Base-by-base conservation (phyloP, 2,113 vertebrate species). In the Brachirus orientalis region DNA sequence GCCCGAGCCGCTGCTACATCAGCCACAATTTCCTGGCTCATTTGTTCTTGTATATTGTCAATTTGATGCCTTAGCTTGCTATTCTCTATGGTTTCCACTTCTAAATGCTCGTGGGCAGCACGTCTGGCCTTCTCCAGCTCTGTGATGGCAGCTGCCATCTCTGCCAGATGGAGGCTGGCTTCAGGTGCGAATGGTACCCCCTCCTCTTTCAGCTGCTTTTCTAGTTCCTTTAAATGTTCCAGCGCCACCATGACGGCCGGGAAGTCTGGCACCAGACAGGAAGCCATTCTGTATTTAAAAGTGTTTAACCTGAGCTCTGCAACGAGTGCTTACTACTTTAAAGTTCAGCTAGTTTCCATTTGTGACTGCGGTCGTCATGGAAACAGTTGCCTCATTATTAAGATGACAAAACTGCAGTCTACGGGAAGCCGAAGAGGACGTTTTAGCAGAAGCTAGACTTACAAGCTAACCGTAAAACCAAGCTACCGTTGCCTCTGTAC, bases 61-160 rank as follows among this genome's bases (percentile, higher is more conserved):
- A 93, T 18, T 12, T 77, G 83, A 48, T 91, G 92, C 35, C 90
- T 88, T 1, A 95, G 72, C 58, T 88, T 95, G 84, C 92, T 94
- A 43, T 86, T 93, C 79, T 96, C 93, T 76, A 95, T 95, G 11
- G 90, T 94, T 85, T 94, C 93, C 10, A 95, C 93, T 75, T 96
- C 93, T 19, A 95, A 83, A 12, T 78, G 84, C 51, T 96, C 93
- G 14, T 90, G 86, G 1, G 71, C 82, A 0, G 53, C 7, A 13
- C 90, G 94, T 79, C 90, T 79, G 35, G 91, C 88, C 59, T 82
- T 83, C 83, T 95, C 95, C 87, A 94, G 56, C 58, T 93, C 90
- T 47, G 90, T 92, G 79, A 95, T 75, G 35, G 93, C 91, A 35
- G 87, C 35, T 16, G 90, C 71, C 65, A 88, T 72, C 22, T 92